Base-by-base conservation (phyloP, 2,797 vertebrate species). In the Sebastes minor region DNA sequence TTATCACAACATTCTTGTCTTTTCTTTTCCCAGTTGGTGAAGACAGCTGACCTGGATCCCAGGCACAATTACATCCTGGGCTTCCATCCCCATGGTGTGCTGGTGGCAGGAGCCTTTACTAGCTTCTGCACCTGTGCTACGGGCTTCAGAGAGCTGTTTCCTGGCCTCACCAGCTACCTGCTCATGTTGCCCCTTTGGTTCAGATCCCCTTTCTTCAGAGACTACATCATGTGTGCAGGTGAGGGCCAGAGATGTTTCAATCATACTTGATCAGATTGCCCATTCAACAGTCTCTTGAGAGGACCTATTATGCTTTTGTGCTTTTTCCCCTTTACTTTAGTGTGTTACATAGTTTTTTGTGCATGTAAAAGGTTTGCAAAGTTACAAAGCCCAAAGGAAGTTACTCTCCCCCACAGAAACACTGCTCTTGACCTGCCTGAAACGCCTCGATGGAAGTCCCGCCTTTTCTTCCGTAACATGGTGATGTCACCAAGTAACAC, bases 121-220 rank as follows among this genome's bases (percentile, higher is more conserved):
- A 98, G 97, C 89, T 97, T 99, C 93, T 98, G 97, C 91, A 97
- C 96, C 0, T 95, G 96, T 8, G 91, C 96, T 3, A 97, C 97
- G 0, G 96, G 95, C 10, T 98, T 99, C 84, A 88, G 82, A 5
- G 66, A 65, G 0, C 71, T 97, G 22, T 99, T 96, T 86, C 97
- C 97, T 0, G 97, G 97, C 16, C 87, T 99, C 84, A 94, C 68
- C 8, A 94, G 94, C 0, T 93, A 97, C 82, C 68, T 99, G 90
- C 96, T 99, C 90, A 97, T 97, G 97, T 89, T 99, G 83, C 95
- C 93, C 2, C 70, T 99, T 5, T 99, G 97, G 97, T 99, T 99
- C 94, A 91, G 96, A 52, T 11, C 89, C 1, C 98, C 98, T 0
- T 97, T 99, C 94, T 96, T 98, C 91, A 96, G 98, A 75, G 98